A percentile compares a stretch with the other conserved stretches of the same genome.
These are phyloP conservation scores for Branchinecta sandiegonensis DNA, from an alignment of 2,888 invertebrate genomes.

Conservation along the genomic window DNA sequence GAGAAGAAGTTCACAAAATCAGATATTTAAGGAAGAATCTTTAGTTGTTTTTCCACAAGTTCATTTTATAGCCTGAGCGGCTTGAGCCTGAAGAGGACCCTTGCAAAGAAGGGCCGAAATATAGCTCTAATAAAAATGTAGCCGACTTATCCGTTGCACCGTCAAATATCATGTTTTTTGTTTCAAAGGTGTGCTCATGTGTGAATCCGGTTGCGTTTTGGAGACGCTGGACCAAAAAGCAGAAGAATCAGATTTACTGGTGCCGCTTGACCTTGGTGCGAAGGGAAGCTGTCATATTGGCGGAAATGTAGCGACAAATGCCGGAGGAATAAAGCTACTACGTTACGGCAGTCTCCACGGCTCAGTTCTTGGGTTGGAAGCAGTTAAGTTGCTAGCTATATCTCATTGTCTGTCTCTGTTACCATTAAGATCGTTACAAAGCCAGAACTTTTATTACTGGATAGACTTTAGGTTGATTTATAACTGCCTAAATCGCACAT, in stretches of 20 bases:
- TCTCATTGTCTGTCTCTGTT: not conserved
- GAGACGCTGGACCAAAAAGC: constrained; percentile 66
- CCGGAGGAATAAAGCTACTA: constrained; percentile 82
- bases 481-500: not conserved
- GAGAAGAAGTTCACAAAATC: no score
- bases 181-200: constrained; percentile 51
- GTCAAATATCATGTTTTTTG: no score
- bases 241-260: constrained; percentile 57
- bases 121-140: no score
- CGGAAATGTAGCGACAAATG: constrained; percentile 91
- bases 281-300: constrained; percentile 92
- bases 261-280: constrained; percentile 92
- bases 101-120: no score
- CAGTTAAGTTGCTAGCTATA: constrained; percentile 43
- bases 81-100: no score
- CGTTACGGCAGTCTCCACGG: constrained; percentile 92
- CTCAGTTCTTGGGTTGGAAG: constrained; percentile 77
- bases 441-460: not conserved
- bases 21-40: no score
- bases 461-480: no score
- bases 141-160: no score
- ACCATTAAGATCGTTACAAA: not conserved
- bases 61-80: no score
- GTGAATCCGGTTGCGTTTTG: constrained; percentile 87
- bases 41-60: no score